Evolutionary conservation across 2,797 vertebrate species (phyloP).

Genomic region (Leontopithecus rosalia): DNA sequence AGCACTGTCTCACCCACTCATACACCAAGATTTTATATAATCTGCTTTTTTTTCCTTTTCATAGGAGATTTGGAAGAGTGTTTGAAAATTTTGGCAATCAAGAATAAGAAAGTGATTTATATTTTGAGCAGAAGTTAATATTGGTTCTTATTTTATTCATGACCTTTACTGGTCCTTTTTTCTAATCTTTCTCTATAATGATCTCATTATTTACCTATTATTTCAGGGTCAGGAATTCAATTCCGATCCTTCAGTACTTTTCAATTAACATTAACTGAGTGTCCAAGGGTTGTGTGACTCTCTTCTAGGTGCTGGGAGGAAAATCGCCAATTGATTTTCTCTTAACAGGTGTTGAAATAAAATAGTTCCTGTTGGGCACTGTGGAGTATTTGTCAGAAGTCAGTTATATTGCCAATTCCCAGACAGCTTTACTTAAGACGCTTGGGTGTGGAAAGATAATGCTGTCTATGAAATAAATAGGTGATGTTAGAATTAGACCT

Average conservation of each 20-base stretch:
- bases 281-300: neutral
- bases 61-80: neutral
- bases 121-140: neutral
- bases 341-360: conserved; percentile 64
- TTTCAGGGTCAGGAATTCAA: conserved; percentile 57
- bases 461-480: neutral
- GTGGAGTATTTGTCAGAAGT: conserved; percentile 30
- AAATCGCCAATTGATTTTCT: conserved; percentile 71
- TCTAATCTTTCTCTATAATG: conserved; percentile 48
- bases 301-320: conserved; percentile 43
- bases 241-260: conserved; percentile 52
- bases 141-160: neutral
- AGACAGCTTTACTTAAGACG: neutral
- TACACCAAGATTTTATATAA: neutral
- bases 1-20: neutral
- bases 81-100: neutral
- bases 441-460: neutral
- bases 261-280: conserved; percentile 66
- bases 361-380: conserved; percentile 38
- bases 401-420: neutral
- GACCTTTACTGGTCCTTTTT: conserved; percentile 18
- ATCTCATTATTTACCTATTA: conserved; percentile 53
- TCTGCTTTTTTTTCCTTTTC: neutral
- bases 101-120: neutral
- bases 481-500: neutral